phyloP scores from a whole-genome alignment of 1,140 invertebrate genomes.

The Philopotamus ludificatus region DNA sequence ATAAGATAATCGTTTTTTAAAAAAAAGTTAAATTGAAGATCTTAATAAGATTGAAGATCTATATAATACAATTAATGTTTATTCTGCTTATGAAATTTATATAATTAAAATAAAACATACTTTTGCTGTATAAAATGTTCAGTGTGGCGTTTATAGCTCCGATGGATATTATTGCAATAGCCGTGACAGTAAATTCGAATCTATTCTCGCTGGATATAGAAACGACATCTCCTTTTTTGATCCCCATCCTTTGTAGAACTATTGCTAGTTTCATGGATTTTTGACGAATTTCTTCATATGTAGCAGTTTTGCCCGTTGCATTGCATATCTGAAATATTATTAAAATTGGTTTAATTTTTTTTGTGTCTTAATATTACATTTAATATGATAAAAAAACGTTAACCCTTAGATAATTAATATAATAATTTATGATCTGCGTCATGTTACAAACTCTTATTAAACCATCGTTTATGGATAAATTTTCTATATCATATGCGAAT shows the following conservation, averaged over 20 bases:
- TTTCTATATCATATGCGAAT: too few species aligned
- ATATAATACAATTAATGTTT: background rate
- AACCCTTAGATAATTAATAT: too few species aligned
- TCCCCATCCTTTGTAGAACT: constrained; percentile 47
- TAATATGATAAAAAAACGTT: too few species aligned
- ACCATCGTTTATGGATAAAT: too few species aligned
- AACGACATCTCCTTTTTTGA: constrained; percentile 55
- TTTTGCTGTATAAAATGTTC: constrained; percentile 57
- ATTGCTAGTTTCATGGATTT: constrained; percentile 53
- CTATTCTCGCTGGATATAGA: constrained; percentile 57
- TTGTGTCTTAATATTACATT: too few species aligned
- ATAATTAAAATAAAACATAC: constrained; percentile 44
- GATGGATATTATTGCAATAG: constrained; percentile 50
- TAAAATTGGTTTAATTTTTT: too few species aligned
- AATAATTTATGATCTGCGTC: too few species aligned
- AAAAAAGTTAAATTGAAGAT: constrained; percentile 26
- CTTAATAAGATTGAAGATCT: background rate
- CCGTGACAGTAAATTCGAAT: constrained; percentile 53
- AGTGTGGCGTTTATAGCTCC: constrained; percentile 54
- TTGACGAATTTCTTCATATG: constrained; percentile 51
- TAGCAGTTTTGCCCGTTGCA: constrained; percentile 49
- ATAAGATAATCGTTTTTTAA: background rate
- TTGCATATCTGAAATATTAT: constrained; percentile 50
- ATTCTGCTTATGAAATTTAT: background rate
- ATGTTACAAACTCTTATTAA: too few species aligned